Conservation (phyloP, 2,797 vertebrate species). For the Sebastolobus alascanus region DNA sequence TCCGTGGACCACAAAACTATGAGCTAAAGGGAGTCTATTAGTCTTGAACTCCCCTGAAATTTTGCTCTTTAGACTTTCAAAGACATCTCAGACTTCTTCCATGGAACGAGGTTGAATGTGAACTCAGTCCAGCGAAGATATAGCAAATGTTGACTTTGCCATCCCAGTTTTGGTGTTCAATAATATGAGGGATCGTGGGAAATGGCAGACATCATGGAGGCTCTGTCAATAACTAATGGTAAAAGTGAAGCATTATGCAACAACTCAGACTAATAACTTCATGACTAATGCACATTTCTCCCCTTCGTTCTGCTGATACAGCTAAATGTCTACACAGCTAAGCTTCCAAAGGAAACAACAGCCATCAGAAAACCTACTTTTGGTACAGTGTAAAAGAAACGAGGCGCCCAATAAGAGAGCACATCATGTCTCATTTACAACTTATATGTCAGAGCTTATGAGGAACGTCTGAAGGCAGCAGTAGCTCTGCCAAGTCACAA, state of each 20-base stretch:
- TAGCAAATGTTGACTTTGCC: background rate
- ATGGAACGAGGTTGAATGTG: background rate
- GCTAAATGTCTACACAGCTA: background rate
- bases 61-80: background rate
- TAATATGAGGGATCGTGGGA: background rate
- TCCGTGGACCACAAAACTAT: background rate
- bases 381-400: background rate
- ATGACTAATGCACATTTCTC: background rate
- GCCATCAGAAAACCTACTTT: background rate
- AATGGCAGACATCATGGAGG: background rate
- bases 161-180: background rate
- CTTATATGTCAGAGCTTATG: background rate
- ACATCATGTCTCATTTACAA: background rate
- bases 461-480: background rate
- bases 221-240: background rate
- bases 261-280: background rate
- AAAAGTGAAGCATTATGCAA: constrained; percentile 13
- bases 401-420: background rate
- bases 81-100: background rate
- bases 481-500: background rate
- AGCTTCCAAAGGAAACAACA: background rate
- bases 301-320: background rate
- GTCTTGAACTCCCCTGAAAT: background rate
- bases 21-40: background rate
- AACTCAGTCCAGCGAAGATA: background rate